Evolutionary conservation across 2,113 vertebrate species (phyloP).

Genomic region (Anarhynchus alexandrinus): DNA sequence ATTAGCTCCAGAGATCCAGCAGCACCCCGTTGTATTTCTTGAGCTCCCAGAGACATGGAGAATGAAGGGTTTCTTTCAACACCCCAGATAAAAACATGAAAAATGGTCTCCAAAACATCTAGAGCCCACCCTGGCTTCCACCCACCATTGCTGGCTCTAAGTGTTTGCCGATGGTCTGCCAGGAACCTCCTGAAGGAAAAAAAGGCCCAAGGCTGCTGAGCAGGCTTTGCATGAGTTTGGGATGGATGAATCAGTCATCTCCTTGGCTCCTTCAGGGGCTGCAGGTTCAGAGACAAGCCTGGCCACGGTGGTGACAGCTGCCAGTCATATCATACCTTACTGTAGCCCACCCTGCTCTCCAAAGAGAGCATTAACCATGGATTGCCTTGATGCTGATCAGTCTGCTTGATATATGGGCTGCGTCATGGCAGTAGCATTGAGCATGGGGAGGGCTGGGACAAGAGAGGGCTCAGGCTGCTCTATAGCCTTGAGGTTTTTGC

Average conservation of each 20-base stretch:
- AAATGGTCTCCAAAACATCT: not conserved
- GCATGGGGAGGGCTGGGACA: not conserved
- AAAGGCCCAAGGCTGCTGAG: not conserved
- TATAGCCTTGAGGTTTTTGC: not conserved
- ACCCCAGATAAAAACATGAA: not conserved
- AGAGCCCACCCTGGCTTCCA: not conserved
- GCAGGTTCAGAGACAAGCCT: not conserved
- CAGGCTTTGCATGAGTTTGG: not conserved
- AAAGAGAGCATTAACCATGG: not conserved
- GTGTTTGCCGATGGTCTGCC: not conserved
- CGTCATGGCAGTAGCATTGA: not conserved
- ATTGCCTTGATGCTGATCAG: too few relatives aligned
- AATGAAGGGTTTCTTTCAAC: not conserved
- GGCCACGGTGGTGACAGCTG: not conserved
- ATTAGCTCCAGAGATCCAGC: slow-evolving; percentile 38
- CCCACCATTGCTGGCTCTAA: not conserved
- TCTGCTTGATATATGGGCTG: not conserved
- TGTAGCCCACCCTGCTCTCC: not conserved
- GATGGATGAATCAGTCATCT: not conserved
- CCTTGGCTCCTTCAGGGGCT: not conserved
- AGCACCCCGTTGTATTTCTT: not conserved
- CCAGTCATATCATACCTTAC: not conserved
- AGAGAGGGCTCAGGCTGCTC: not conserved
- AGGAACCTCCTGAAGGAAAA: not conserved
- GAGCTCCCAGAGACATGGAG: not conserved